A percentile compares a stretch with the other conserved stretches of the same genome.
phyloP scores from a whole-genome alignment of 2,888 invertebrate species.

The Calameuta filiformis region DNA sequence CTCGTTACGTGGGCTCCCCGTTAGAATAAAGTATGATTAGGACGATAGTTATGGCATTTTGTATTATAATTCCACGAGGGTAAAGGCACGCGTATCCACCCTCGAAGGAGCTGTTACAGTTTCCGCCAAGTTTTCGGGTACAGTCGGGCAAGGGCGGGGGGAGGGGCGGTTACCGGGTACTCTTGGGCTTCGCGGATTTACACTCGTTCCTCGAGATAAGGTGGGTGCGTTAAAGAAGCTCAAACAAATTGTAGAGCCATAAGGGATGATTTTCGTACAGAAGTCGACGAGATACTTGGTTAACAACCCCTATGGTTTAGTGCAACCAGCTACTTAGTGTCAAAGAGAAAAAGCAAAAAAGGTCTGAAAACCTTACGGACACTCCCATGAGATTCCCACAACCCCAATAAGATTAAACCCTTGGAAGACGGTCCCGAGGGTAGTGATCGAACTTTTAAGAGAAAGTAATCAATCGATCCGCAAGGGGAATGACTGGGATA shows the following conservation, averaged over 20 bases:
- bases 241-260: not conserved
- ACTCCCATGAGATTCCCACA: not conserved
- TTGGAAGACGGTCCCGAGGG: not conserved
- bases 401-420: not conserved
- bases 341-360: not conserved
- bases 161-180: conserved; percentile 15
- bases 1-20: conserved; percentile 56
- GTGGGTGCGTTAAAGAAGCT: not conserved
- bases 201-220: not conserved
- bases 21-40: conserved; percentile 65
- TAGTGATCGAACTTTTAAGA: not conserved
- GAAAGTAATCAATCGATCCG: conserved; percentile 30
- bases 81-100: conserved; percentile 33
- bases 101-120: conserved; percentile 54
- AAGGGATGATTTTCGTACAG: not conserved
- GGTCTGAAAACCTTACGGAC: not conserved
- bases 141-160: conserved; percentile 39
- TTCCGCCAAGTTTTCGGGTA: conserved; percentile 50
- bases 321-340: not conserved
- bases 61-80: conserved; percentile 59
- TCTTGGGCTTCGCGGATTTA: conserved; percentile 11
- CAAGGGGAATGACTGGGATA: conserved; percentile 22
- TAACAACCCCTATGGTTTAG: not conserved
- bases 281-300: not conserved
- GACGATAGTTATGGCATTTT: conserved; percentile 63